Evolutionary conservation across 2,888 invertebrate genomes (phyloP).

Genomic region (Tinea pellionella): DNA sequence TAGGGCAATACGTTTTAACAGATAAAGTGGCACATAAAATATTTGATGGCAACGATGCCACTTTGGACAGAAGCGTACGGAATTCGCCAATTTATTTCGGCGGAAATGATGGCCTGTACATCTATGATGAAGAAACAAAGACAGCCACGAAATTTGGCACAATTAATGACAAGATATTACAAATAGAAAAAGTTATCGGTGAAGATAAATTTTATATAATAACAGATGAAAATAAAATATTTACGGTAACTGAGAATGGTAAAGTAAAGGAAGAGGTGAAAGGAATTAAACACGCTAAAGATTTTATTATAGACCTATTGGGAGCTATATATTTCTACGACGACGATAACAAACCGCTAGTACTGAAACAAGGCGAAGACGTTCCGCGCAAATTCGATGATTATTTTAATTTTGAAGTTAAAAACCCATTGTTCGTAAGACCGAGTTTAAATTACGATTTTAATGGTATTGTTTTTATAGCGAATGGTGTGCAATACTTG

Average conservation of each 20-base stretch:
- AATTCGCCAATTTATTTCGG: not conserved
- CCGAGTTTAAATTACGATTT: constrained; percentile 1
- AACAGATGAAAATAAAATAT: not conserved
- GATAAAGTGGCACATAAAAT: not conserved
- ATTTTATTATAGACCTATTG: not conserved
- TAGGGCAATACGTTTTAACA: not conserved
- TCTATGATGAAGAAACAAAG: not conserved
- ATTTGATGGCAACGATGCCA: not conserved
- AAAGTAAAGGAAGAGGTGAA: not conserved
- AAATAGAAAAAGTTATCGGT: not conserved
- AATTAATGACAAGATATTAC: not conserved
- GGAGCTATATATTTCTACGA: not conserved
- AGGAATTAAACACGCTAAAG: not conserved
- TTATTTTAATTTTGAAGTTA: not conserved
- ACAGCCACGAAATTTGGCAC: not conserved
- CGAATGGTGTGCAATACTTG: not conserved
- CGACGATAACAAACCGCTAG: not conserved
- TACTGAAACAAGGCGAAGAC: not conserved
- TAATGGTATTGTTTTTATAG: not conserved
- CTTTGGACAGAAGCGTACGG: not conserved
- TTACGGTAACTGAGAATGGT: not conserved
- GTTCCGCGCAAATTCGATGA: not conserved
- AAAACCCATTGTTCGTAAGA: not conserved
- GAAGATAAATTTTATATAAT: not conserved
- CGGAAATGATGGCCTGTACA: not conserved